phyloP scores from a whole-genome alignment of 1,140 invertebrate species.

The Euwallacea similis region DNA sequence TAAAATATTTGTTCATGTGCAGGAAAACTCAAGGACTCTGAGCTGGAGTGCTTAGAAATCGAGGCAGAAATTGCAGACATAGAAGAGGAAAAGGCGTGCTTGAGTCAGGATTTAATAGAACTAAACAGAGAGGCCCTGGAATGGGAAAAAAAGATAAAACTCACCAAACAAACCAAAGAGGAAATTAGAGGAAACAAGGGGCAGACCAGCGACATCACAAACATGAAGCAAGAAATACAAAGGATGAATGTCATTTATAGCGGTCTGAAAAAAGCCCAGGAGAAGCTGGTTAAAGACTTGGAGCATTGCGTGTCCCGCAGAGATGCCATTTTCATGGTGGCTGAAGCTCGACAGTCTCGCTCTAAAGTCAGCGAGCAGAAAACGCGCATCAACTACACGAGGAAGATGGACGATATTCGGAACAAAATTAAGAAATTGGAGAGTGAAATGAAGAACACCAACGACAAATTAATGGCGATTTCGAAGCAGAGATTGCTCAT shows the following conservation, averaged over 20 bases:
- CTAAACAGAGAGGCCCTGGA: constrained; percentile 69
- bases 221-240: constrained; percentile 80
- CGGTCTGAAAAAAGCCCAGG: constrained; percentile 71
- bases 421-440: constrained; percentile 60
- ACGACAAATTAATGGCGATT: constrained; percentile 49
- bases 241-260: constrained; percentile 70
- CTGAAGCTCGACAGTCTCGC: constrained; percentile 61
- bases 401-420: constrained; percentile 61
- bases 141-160: constrained; percentile 77
- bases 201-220: constrained; percentile 68
- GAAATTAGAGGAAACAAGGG: constrained; percentile 66
- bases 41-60: constrained; percentile 65
- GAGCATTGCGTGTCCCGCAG: constrained; percentile 73
- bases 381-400: constrained; percentile 49
- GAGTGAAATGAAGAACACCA: constrained; percentile 50
- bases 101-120: constrained; percentile 64
- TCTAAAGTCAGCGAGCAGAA: constrained; percentile 43
- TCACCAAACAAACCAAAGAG: constrained; percentile 69
- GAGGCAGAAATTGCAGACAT: constrained; percentile 68
- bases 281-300: constrained; percentile 74
- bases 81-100: constrained; percentile 64
- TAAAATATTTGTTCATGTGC: constrained; percentile 22
- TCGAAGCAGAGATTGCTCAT: constrained; percentile 41
- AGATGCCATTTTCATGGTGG: constrained; percentile 65
- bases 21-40: constrained; percentile 58